Base-by-base conservation (phyloP, 2,888 invertebrate species). In the Drosophila nr. perissopoda region DNA sequence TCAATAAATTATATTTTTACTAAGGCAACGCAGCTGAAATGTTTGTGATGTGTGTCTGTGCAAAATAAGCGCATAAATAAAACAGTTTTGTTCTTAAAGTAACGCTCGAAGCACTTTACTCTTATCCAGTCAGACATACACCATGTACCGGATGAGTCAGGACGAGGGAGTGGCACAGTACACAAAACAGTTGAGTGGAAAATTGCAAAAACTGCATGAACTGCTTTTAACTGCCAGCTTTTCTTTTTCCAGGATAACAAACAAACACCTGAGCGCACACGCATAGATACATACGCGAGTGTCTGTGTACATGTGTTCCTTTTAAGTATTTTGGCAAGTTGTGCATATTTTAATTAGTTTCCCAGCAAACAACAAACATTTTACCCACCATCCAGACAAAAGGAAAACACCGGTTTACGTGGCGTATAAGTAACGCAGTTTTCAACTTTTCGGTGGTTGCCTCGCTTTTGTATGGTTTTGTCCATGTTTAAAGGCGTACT, bases 301-400 rank as follows among this genome's bases (percentile, higher is more conserved):
- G 27, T 7, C 33, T 36, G 45, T 40, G 53, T 52, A 34, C 64
- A 64, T 86, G 83, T 73, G 72, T 54, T 73, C 67, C 76, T 69
- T 61, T 78, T 71, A 75, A 84, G 85, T 69, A 84, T 79, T 89
- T 85, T 76, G 82, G 84, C 87, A 79, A 85, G 82, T 81, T 85
- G 82, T 87, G 87, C 89, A 85, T 82, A 89, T 89, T 89, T 85
- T 87, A 85, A 85, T 85, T 85, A 89, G 84, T 87, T 85, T 87
- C 70, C 40, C 67, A 75, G 71, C 40, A 33, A 33, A 33, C 69
- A 72, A 71, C 61, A 67, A 48, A 68, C 48, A 73, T 45, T 53
- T 65, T 29, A 29, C 38, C 34, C n/a, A 1, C 33, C 49, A 48
- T 21, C 31, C 27, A 78, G 29, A 27, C 61, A 25, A 48, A 56